These are phyloP conservation scores for Myiozetetes cayanensis DNA, from an alignment of 2,113 vertebrate genomes.

Conservation along the genomic window DNA sequence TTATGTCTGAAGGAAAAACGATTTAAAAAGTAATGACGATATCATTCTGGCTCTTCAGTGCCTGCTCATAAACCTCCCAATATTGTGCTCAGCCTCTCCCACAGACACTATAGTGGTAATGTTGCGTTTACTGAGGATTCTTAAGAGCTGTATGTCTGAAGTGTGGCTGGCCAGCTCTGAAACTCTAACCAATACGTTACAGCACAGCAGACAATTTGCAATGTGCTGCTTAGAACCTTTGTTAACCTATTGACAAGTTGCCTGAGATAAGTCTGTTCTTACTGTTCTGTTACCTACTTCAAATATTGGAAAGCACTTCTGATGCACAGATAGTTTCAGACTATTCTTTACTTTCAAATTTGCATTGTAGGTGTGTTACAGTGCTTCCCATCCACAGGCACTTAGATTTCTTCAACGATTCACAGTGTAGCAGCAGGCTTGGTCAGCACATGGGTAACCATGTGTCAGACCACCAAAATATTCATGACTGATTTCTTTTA, in stretches of 20 bases:
- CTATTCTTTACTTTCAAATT: not conserved
- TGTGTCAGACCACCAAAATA: not conserved
- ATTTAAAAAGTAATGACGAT: not conserved
- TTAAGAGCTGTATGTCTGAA: not conserved
- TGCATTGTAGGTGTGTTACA: not conserved
- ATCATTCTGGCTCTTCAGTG: not conserved
- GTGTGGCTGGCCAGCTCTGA: not conserved
- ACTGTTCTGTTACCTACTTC: not conserved
- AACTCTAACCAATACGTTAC: not conserved
- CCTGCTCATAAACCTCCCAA: not conserved
- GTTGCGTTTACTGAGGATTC: constrained; percentile 27
- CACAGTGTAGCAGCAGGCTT: not conserved
- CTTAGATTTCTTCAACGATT: not conserved
- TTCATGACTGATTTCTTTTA: not conserved
- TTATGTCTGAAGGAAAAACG: not conserved
- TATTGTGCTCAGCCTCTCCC: constrained; percentile 21
- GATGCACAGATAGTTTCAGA: not conserved
- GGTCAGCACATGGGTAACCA: not conserved
- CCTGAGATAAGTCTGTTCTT: not conserved
- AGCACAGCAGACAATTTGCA: not conserved
- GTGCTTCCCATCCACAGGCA: not conserved
- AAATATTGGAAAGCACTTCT: not conserved
- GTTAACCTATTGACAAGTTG: not conserved
- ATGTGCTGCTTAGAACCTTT: not conserved
- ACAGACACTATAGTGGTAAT: constrained; percentile 1